Conservation (phyloP, 2,113 vertebrate species). For the Arizona elegans region DNA sequence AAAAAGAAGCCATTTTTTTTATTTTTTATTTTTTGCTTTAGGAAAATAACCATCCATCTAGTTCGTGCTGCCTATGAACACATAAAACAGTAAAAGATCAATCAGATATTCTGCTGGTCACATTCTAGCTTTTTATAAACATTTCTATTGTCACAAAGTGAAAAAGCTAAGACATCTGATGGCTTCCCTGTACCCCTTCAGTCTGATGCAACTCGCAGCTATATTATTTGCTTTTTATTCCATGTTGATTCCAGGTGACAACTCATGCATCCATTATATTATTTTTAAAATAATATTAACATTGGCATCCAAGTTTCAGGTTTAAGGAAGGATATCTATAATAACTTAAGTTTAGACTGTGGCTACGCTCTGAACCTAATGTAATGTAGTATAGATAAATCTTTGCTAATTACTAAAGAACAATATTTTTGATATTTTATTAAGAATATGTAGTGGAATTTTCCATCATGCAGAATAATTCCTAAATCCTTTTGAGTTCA, state of each 20-base stretch:
- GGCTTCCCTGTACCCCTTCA: background rate
- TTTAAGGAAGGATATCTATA: background rate
- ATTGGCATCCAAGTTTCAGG: background rate
- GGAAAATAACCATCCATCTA: background rate
- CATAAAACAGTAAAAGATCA: background rate
- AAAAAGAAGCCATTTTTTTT: background rate
- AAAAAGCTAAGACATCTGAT: background rate
- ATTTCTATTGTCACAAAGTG: background rate
- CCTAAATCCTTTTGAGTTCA: background rate
- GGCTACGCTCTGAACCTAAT: constrained; percentile 45
- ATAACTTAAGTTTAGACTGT: background rate
- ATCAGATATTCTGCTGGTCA: background rate
- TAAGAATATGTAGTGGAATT: background rate
- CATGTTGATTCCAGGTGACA: background rate
- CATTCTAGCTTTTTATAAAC: background rate
- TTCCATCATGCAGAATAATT: constrained; percentile 50
- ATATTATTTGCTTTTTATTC: background rate
- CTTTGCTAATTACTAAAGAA: constrained; percentile 14
- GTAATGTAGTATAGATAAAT: constrained; percentile 38
- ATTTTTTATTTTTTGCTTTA: background rate
- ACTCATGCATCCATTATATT: background rate
- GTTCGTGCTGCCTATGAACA: background rate
- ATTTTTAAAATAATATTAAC: background rate
- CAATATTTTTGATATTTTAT: constrained; percentile 47
- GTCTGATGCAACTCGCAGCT: background rate